Evolutionary conservation across 2,797 vertebrate genomes (phyloP), one percentile per base, ranked within the genome.

Genomic region (Sarcoramphus papa): DNA sequence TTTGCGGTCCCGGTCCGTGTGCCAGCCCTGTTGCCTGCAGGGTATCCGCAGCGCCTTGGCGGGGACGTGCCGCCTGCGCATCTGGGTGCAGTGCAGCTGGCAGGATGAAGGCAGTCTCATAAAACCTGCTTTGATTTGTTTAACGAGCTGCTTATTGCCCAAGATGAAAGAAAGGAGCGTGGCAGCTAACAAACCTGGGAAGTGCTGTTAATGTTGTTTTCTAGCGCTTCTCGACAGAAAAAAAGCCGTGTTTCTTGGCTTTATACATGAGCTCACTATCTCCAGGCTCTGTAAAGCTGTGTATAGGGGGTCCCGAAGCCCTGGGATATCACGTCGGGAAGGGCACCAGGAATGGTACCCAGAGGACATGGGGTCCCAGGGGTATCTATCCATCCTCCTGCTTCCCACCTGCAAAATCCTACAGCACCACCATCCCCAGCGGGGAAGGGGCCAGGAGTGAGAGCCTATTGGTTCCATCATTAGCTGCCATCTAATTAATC

Each of bases 1-100:
- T 1, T 28, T 4, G 27, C 0, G 1, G 23, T 7, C 23, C 31
- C 2, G 2, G 18, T 33, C 33, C 62, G 47, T 3, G 14, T 3
- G 45, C 45, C 54, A 17, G 60, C 74, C 54, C 21, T 2, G 47
- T 4, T 13, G 31, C 13, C 15, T 3, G 53, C 40, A 6, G 48
- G 62, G 35, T 3, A 18, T 3, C 22, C 2, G 3, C 35, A 20
- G 69, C 2, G 3, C 40, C 54, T 17, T 2, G 23, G 27, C 2
- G 7, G n/a, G 51, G 76, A 82, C 22, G 4, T 6, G 4, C 25
- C 11, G 1, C 10, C 0, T 7, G 10, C 27, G 4, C 28, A 31
- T 12, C 35, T 6, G 30, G 33, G 25, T 15, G 13, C 69, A 59
- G n/a, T 4, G n/a, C 27, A 1, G 47, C 63, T 17, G 40, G 11